These are phyloP conservation scores for Dicaeum eximium DNA, from an alignment of 2,113 vertebrate species.

Conservation along the genomic window DNA sequence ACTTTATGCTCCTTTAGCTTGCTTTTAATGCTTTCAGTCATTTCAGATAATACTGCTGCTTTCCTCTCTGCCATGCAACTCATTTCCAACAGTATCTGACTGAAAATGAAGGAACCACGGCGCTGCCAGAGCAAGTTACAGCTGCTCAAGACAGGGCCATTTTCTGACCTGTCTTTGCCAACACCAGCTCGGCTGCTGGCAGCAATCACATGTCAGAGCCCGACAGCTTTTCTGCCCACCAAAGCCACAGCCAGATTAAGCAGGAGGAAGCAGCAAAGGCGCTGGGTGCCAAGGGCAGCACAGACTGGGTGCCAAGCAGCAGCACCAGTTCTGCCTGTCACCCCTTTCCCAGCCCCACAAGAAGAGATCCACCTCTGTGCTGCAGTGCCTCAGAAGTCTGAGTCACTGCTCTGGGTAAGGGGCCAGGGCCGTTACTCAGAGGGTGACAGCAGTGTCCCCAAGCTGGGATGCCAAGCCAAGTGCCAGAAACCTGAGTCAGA, in stretches of 20 bases:
- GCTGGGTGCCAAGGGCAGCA: background rate
- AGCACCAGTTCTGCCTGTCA: background rate
- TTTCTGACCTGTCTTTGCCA: background rate
- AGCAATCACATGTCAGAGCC: background rate
- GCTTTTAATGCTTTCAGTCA: background rate
- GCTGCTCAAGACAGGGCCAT: background rate
- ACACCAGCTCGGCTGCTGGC: background rate
- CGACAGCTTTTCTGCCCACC: background rate
- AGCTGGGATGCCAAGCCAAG: background rate
- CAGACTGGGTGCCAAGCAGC: background rate
- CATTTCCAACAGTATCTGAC: background rate
- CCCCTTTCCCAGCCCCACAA: background rate
- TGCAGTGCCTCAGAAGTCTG: background rate
- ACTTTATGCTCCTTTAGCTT: background rate
- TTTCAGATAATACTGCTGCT: background rate
- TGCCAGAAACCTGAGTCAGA: slow-evolving; percentile 45
- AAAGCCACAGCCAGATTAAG: background rate
- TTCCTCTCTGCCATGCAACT: background rate
- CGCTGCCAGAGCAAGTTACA: background rate
- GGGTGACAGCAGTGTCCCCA: background rate
- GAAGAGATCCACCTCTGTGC: background rate
- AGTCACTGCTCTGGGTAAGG: slow-evolving; percentile 15
- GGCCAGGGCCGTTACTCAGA: slow-evolving; percentile 44
- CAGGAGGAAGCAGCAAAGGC: background rate
- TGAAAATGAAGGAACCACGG: background rate